Conservation (phyloP, 2,797 vertebrate genomes). For the Hemitrygon akajei region DNA sequence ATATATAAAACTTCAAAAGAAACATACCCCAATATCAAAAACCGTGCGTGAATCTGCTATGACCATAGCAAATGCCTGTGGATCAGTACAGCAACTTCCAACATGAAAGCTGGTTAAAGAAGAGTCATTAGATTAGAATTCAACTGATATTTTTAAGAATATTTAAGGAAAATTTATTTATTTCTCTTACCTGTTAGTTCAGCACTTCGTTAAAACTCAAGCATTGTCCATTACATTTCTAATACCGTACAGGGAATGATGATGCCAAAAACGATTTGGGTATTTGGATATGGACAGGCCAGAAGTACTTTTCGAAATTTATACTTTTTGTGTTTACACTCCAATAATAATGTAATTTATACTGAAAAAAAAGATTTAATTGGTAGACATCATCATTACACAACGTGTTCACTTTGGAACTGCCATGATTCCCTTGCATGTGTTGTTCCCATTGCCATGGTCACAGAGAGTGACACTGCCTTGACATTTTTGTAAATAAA, state of each 20-base stretch:
- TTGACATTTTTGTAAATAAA: background rate
- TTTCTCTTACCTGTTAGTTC: background rate
- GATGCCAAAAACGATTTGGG: no score
- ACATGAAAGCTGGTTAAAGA: conserved; percentile 5
- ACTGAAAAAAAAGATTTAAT: no score
- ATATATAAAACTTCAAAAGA: background rate
- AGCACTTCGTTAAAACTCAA: background rate
- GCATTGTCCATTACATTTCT: no score
- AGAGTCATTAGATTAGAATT: background rate
- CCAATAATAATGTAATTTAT: no score
- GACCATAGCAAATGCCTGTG: background rate
- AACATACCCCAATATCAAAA: conserved; percentile 11
- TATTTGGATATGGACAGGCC: no score
- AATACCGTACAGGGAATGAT: background rate
- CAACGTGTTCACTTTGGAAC: background rate
- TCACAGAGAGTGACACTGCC: no score
- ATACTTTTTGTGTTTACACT: no score
- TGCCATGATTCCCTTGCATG: background rate
- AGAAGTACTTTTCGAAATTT: no score
- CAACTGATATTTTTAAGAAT: background rate
- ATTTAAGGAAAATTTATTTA: background rate
- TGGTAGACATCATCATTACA: background rate
- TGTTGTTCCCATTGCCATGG: no score
- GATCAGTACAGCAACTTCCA: background rate
- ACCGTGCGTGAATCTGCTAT: background rate